phyloP scores from a whole-genome alignment of 2,797 vertebrate species.

The Nyctalus aviator region DNA sequence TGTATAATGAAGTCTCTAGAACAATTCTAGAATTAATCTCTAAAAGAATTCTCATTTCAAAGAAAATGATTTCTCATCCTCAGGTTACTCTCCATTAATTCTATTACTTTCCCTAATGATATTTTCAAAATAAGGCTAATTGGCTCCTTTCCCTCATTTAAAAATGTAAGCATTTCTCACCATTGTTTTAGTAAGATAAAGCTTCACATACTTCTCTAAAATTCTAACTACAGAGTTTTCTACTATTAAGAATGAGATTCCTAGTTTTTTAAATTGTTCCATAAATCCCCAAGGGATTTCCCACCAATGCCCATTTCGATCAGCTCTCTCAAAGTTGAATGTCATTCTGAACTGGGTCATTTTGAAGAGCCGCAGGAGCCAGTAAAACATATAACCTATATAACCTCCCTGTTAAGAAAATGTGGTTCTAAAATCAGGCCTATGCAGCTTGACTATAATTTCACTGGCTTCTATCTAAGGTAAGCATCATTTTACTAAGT shows the following conservation, averaged over 20 bases:
- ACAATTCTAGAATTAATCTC: slow-evolving; percentile 50
- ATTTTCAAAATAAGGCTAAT: slow-evolving; percentile 53
- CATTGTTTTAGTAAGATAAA: slow-evolving; percentile 58
- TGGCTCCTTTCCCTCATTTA: not conserved
- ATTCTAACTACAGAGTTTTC: slow-evolving; percentile 16
- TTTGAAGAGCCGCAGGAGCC: slow-evolving; percentile 37
- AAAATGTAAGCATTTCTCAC: slow-evolving; percentile 31
- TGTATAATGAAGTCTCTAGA: not conserved
- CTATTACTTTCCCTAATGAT: slow-evolving; percentile 23
- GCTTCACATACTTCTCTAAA: slow-evolving; percentile 40
- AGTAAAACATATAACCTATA: slow-evolving; percentile 29
- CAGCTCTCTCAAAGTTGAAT: slow-evolving; percentile 19
- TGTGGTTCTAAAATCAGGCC: slow-evolving; percentile 43
- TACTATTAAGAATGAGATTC: slow-evolving; percentile 61
- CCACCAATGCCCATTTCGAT: slow-evolving; percentile 75
- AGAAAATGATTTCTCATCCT: slow-evolving; percentile 52
- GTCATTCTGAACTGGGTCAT: slow-evolving; percentile 63
- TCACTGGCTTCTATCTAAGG: slow-evolving; percentile 12
- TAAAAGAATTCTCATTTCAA: slow-evolving; percentile 4
- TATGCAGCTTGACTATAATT: not conserved
- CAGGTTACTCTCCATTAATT: not conserved
- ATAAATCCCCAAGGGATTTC: slow-evolving; percentile 62
- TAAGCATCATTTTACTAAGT: slow-evolving; percentile 27
- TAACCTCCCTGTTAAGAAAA: slow-evolving; percentile 65
- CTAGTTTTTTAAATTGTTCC: slow-evolving; percentile 76